These are phyloP conservation scores for Drosophila diplacantha DNA, from an alignment of 2,888 invertebrate genomes.

Conservation along the genomic window DNA sequence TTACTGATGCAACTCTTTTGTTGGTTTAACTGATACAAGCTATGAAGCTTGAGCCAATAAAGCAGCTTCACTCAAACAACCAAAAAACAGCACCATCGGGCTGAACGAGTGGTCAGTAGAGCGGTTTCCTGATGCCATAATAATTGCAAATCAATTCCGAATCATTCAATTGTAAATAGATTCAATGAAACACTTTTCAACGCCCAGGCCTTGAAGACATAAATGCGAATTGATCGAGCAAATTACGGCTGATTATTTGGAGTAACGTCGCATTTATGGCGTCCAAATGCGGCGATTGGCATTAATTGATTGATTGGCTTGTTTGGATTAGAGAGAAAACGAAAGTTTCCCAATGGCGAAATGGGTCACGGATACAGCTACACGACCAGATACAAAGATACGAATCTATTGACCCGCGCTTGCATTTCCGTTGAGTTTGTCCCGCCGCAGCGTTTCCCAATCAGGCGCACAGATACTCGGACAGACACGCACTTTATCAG, in stretches of 20 bases:
- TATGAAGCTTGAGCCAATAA: background rate
- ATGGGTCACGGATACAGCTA: constrained; percentile 59
- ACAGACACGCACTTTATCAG: constrained; percentile 45
- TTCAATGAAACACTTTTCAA: constrained; percentile 35
- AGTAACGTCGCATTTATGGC: constrained; percentile 45
- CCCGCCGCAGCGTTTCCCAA: constrained; percentile 43
- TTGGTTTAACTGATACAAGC: background rate
- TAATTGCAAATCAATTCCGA: constrained; percentile 62
- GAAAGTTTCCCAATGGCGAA: constrained; percentile 56
- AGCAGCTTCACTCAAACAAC: background rate
- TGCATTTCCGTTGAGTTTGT: constrained; percentile 41
- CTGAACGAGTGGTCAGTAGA: constrained; percentile 9
- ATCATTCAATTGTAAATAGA: constrained; percentile 58
- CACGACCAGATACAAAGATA: constrained; percentile 39
- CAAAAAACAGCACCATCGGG: background rate
- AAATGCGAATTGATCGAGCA: constrained; percentile 62
- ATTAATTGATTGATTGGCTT: constrained; percentile 70
- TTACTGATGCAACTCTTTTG: background rate
- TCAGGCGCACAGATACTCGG: constrained; percentile 48
- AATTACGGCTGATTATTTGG: constrained; percentile 59
- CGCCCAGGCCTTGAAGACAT: constrained; percentile 35
- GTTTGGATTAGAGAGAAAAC: constrained; percentile 64
- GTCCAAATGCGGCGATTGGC: constrained; percentile 49
- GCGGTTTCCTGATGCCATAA: constrained; percentile 38
- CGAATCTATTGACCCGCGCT: constrained; percentile 40